Evolutionary conservation across 1,140 invertebrate species (phyloP), one percentile per base, ranked within the genome.

Genomic region (Hycleus phaleratus): DNA sequence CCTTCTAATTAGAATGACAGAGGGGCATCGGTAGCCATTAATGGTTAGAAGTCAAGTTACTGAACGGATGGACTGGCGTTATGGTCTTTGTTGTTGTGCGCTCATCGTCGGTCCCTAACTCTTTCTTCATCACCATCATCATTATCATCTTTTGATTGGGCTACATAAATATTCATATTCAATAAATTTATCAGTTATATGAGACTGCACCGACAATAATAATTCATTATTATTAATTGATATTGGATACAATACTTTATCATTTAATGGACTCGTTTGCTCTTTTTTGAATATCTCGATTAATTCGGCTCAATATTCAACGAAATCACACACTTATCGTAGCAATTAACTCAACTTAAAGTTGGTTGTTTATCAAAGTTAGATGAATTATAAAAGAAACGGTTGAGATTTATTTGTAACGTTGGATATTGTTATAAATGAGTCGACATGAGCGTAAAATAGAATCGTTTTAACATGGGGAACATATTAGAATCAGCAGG

Each of bases 401-500:
- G 7, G 32, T 32, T 32, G 32, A 32, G 7, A 32, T 32, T 32
- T 32, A 32, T 32, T 3, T 32, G 32, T 5, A 32, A 7, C 32
- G 32, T 32, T 32, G 32, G 24, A 44, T 25, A 44, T 9, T 52
- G 51, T 53, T 45, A 53, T 53, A 10, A 44, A 38, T 32, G 40
- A 42, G 26, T 24, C 26, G 38, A 51, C 50, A 53, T 10, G 32
- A 38, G 42, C 26, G 51, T 53, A 40, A 53, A 53, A 42, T 46
- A 53, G 51, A 53, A 53, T 53, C 51, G 40, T 53, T 49, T 59
- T 54, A 50, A 49, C 52, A 45, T 59, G 18, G 7, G 32, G 32
- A 32, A 59, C 58, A 59, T 59, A 59, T 59, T 59, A 59, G 58
- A 59, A 59, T 49, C 58, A 59, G 58, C 58, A 59, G 58, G 58